Conservation (phyloP, 2,888 invertebrate genomes). For the Argyresthia albistria region DNA sequence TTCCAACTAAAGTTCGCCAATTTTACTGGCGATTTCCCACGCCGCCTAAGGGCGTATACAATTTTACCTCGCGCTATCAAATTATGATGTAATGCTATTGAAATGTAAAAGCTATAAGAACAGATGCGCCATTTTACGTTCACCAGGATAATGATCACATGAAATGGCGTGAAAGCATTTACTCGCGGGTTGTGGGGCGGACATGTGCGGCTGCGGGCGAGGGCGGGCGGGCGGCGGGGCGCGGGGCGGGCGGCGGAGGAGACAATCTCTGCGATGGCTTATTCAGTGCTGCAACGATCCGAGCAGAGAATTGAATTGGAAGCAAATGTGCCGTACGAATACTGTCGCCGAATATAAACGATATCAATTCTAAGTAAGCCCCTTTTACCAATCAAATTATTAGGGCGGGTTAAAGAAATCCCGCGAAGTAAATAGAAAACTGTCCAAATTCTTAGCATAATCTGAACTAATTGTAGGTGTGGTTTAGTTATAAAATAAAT, state of each 20-base stretch:
- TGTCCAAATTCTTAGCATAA: no score
- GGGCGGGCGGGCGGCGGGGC: conserved; percentile 16
- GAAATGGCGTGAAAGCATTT: conserved; percentile 24
- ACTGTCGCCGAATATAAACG: conserved; percentile 57
- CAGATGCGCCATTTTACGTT: conserved; percentile 20
- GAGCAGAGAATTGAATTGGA: conserved; percentile 59
- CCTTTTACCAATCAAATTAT: conserved; percentile 37
- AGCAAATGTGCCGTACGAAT: conserved; percentile 60
- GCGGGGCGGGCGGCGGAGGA: conserved; percentile 24
- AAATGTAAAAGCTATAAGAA: conserved; percentile 14
- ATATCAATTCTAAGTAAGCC: conserved; percentile 42
- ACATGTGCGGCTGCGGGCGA: conserved; percentile 6
- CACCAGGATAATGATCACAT: conserved; percentile 20
- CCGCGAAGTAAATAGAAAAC: not conserved
- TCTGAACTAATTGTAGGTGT: no score
- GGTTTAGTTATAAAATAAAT: no score
- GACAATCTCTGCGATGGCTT: conserved; percentile 62
- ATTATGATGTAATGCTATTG: conserved; percentile 15
- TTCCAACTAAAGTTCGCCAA: no score
- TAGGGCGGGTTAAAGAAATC: not conserved
- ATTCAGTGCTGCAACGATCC: conserved; percentile 62
- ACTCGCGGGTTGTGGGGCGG: conserved; percentile 22
- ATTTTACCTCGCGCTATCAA: not conserved
- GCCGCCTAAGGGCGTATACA: no score
- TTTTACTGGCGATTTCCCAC: no score